phyloP scores from a whole-genome alignment of 2,113 vertebrate species.

The Tupaia tana region DNA sequence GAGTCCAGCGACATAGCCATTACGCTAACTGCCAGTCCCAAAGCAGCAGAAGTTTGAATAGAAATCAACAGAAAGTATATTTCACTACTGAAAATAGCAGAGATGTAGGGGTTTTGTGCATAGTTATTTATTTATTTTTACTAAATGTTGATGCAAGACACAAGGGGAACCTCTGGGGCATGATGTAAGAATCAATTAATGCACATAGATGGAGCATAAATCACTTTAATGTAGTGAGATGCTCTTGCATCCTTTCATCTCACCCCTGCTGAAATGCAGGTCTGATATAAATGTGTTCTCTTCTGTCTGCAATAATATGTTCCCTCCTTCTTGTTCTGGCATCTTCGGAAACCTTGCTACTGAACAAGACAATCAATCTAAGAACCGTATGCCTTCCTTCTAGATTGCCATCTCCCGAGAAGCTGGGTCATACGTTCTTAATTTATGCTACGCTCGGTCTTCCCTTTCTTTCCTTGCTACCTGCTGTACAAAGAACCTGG shows the following conservation, averaged over 20 bases:
- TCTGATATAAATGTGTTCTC: neutral
- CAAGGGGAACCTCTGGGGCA: slow-evolving; percentile 11
- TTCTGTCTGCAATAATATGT: neutral
- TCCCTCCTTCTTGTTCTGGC: neutral
- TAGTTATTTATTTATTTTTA: slow-evolving; percentile 21
- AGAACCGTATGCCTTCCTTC: neutral
- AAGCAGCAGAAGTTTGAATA: neutral
- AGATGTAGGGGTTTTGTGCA: neutral
- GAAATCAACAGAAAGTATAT: neutral
- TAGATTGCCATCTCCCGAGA: neutral
- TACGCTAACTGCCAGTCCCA: too few species aligned
- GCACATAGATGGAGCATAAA: slow-evolving; percentile 29
- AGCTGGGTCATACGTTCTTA: neutral
- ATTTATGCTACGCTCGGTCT: neutral
- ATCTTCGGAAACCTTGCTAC: neutral
- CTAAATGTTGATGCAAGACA: neutral
- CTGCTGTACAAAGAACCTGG: neutral
- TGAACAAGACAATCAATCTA: neutral
- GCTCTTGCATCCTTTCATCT: neutral
- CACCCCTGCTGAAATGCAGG: neutral
- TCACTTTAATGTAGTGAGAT: slow-evolving; percentile 6
- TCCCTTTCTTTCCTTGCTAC: neutral
- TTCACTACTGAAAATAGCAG: neutral
- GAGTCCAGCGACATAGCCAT: too few species aligned
- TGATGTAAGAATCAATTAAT: slow-evolving; percentile 69